Evolutionary conservation across 1,140 invertebrate genomes (phyloP).

Genomic region (Calosoma granatense): DNA sequence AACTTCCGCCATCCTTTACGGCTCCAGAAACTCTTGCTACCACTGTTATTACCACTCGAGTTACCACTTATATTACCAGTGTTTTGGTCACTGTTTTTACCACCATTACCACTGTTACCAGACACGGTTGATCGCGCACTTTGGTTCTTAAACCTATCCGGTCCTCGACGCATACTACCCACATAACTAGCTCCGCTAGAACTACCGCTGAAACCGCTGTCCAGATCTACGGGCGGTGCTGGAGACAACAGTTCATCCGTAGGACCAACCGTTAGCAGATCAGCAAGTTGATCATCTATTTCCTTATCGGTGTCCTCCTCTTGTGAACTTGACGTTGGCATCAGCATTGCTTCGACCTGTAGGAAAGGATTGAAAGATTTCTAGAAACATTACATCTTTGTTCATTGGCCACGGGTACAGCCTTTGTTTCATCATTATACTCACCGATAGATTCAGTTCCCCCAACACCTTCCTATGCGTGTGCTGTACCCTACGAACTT

Average conservation of each 20-base stretch:
- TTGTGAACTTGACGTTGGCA: slow-evolving; percentile 45
- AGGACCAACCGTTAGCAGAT: slow-evolving; percentile 54
- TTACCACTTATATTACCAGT: not conserved
- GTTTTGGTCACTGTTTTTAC: slow-evolving; percentile 12
- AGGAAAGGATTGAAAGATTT: too few relatives aligned
- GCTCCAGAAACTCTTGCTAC: slow-evolving; percentile 48
- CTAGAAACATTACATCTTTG: too few relatives aligned
- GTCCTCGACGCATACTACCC: slow-evolving; percentile 42
- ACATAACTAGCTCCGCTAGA: slow-evolving; percentile 67
- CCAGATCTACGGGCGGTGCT: slow-evolving; percentile 53
- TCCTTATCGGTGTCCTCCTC: slow-evolving; percentile 38
- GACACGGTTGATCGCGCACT: not conserved
- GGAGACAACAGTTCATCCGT: slow-evolving; percentile 62
- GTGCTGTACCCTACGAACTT: slow-evolving; percentile 65
- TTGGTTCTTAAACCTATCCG: not conserved
- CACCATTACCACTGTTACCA: not conserved
- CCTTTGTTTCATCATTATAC: too few relatives aligned
- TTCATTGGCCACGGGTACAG: too few relatives aligned
- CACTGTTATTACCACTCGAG: not conserved
- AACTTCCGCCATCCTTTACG: slow-evolving; percentile 68
- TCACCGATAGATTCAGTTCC: slow-evolving; percentile 67
- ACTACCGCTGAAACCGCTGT: slow-evolving; percentile 71
- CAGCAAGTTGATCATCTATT: slow-evolving; percentile 49
- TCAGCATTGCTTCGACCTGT: slow-evolving; percentile 68
- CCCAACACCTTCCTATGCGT: slow-evolving; percentile 70